Evolutionary conservation across 2,113 vertebrate genomes (phyloP).

Genomic region (Oxygymnocypris stewartii): DNA sequence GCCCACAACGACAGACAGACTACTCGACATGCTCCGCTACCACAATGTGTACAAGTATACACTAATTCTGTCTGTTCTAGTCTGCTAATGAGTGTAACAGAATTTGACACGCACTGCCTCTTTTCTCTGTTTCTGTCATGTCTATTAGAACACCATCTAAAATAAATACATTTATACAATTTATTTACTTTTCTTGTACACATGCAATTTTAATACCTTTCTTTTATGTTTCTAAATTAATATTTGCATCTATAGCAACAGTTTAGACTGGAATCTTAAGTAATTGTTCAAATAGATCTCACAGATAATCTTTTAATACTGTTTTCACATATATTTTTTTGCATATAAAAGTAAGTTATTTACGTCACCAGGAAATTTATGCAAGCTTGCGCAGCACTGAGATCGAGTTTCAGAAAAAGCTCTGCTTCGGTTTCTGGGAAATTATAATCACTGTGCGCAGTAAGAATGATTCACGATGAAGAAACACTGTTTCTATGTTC

Average conservation of each 20-base stretch:
- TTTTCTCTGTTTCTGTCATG: background rate
- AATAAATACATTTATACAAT: background rate
- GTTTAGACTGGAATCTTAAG: background rate
- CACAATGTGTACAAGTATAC: conserved; percentile 22
- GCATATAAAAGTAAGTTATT: background rate
- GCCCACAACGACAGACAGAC: background rate
- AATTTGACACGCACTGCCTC: background rate
- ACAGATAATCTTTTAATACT: background rate
- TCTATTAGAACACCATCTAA: background rate
- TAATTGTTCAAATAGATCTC: background rate
- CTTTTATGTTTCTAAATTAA: background rate
- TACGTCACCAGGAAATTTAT: background rate
- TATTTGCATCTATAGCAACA: background rate
- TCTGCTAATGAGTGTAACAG: background rate
- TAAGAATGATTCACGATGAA: background rate
- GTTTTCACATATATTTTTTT: background rate
- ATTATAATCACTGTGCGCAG: conserved; percentile 19
- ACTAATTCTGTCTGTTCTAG: conserved; percentile 7
- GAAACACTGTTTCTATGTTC: background rate
- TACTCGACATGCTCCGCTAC: conserved; percentile 16
- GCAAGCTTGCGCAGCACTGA: background rate
- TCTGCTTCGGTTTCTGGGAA: conserved; percentile 38
- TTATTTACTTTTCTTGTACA: background rate
- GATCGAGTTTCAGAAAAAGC: conserved; percentile 31
- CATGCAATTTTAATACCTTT: background rate